Evolutionary conservation across 2,888 invertebrate species (phyloP).

Genomic region (Odontocolon sp.): DNA sequence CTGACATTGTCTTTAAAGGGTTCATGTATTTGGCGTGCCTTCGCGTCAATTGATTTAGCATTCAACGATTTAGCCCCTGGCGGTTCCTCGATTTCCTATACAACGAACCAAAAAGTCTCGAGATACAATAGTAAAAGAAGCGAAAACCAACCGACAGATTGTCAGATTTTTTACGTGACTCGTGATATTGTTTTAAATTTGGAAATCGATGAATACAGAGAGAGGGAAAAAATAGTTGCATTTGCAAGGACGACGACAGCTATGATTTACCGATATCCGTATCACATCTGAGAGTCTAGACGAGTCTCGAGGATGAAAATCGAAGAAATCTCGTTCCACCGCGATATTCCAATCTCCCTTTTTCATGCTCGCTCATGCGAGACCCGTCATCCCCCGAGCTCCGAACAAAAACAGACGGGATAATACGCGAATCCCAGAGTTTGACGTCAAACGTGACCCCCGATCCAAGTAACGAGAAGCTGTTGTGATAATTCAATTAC

Average conservation of each 20-base stretch:
- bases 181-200: constrained; percentile 3
- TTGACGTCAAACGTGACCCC: constrained; percentile 38
- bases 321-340: constrained; percentile 4
- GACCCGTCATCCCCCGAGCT: background rate
- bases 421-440: constrained; percentile 2
- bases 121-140: background rate
- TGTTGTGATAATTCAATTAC: constrained; percentile 34
- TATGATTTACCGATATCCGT: background rate
- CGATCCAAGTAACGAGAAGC: constrained; percentile 20
- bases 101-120: background rate
- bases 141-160: background rate
- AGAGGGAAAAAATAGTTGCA: background rate
- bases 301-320: constrained; percentile 10
- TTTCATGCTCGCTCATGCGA: constrained; percentile 14
- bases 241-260: background rate
- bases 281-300: constrained; percentile 26
- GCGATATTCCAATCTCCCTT: constrained; percentile 13
- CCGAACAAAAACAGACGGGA: background rate
- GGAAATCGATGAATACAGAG: background rate
- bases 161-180: background rate
- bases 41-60: constrained; percentile 50
- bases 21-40: constrained; percentile 29
- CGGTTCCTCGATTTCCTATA: constrained; percentile 8
- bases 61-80: constrained; percentile 27
- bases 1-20: constrained; percentile 34